A percentile compares a stretch with the other conserved stretches of the same genome.
Evolutionary conservation across 2,113 vertebrate species (phyloP).

Genomic region (Daphoenositta chrysoptera): DNA sequence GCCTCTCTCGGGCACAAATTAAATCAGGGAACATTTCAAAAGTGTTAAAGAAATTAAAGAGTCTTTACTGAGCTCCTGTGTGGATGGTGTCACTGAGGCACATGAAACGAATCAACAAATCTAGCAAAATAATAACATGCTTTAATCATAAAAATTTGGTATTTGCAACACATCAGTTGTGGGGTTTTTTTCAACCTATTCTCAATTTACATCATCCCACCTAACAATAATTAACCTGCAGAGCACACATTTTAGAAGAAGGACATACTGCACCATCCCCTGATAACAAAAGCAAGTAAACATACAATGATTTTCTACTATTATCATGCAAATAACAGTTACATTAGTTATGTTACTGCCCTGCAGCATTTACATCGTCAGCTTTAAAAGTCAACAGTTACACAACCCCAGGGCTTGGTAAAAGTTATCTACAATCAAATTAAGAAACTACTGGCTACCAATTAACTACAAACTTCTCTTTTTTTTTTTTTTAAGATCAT

Average conservation of each 20-base stretch:
- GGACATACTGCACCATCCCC: background rate
- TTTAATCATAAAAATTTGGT: background rate
- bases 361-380: background rate
- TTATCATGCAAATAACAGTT: background rate
- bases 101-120: background rate
- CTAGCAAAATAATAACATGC: background rate
- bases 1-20: background rate
- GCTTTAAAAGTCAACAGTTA: background rate
- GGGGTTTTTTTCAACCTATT: background rate
- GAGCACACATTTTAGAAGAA: background rate
- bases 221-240: background rate
- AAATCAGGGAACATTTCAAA: background rate
- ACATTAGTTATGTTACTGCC: background rate
- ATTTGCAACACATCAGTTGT: background rate
- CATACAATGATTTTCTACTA: background rate
- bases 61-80: background rate
- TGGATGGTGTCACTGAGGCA: background rate
- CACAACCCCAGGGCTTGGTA: background rate
- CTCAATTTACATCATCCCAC: background rate
- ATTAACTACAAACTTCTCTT: background rate
- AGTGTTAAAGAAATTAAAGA: background rate
- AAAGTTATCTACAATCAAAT: background rate
- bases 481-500: background rate
- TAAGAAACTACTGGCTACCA: background rate
- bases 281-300: background rate